Evolutionary conservation across 2,797 vertebrate genomes (phyloP).

Genomic region (Premnoplex brunnescens): DNA sequence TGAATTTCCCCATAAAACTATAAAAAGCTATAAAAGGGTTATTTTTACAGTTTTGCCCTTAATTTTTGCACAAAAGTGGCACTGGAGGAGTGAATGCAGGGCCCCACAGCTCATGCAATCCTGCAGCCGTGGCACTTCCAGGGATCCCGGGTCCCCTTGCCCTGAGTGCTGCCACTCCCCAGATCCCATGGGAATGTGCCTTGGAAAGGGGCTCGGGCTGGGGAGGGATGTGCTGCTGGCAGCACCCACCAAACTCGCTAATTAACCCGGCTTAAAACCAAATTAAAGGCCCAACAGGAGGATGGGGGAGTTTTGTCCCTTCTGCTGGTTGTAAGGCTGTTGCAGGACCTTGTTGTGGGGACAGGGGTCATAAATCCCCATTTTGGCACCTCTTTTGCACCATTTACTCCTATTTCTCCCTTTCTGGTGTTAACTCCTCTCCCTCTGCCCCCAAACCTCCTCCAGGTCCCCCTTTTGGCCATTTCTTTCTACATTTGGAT

Average conservation of each 20-base stretch:
- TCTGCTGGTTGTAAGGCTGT: accelerated
- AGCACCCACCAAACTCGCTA: not conserved
- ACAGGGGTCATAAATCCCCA: not conserved
- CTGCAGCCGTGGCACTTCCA: not conserved
- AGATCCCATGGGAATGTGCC: too few species aligned
- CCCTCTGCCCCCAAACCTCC: too few species aligned
- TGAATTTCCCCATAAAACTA: not conserved
- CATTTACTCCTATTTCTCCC: not conserved
- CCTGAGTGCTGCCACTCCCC: accelerated
- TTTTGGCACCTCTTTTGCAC: not conserved
- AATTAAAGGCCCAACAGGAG: not conserved
- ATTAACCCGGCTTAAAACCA: not conserved
- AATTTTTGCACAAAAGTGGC: not conserved
- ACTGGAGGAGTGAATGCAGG: accelerated
- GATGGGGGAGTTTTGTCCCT: not conserved
- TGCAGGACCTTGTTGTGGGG: not conserved
- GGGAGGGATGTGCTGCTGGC: not conserved
- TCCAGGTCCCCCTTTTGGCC: not conserved
- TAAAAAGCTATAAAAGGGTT: not conserved
- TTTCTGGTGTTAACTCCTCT: not conserved
- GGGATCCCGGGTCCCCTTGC: not conserved
- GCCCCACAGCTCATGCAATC: not conserved
- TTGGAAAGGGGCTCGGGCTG: too few species aligned
- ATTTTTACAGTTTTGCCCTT: not conserved
- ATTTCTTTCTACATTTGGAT: not conserved